These are phyloP conservation scores for Patagioenas fasciata DNA, from an alignment of 2,113 vertebrate genomes.

Conservation along the genomic window DNA sequence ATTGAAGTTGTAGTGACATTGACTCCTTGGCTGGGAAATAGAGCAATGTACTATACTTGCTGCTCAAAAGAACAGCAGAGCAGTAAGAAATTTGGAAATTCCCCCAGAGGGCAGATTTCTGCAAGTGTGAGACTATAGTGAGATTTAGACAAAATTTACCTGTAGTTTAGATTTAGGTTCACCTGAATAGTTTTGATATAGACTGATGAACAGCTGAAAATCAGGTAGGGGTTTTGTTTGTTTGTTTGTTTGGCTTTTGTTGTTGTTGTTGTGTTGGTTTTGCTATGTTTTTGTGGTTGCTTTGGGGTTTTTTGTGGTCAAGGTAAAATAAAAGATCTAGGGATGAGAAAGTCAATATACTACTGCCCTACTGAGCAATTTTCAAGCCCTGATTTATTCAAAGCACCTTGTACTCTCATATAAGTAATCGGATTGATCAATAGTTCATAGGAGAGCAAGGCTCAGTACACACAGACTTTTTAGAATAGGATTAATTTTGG, in stretches of 20 bases:
- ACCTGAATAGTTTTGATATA: not conserved
- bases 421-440: not conserved
- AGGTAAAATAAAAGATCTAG: not conserved
- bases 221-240: not conserved
- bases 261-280: no score
- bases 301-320: not conserved
- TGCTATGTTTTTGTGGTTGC: no score
- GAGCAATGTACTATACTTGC: not conserved
- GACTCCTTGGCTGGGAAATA: not conserved
- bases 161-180: not conserved
- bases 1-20: not conserved
- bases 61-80: not conserved
- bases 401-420: not conserved
- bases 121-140: not conserved
- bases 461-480: not conserved
- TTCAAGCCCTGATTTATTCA: not conserved
- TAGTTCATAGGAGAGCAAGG: not conserved
- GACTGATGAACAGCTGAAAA: not conserved
- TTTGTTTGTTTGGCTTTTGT: no score
- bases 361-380: not conserved
- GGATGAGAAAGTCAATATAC: not conserved
- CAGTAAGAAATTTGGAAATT: not conserved
- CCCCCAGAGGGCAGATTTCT: not conserved
- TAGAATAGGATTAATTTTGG: not conserved
- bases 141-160: not conserved